phyloP scores from a whole-genome alignment of 2,113 vertebrate species.

The Tragulus kanchil region DNA sequence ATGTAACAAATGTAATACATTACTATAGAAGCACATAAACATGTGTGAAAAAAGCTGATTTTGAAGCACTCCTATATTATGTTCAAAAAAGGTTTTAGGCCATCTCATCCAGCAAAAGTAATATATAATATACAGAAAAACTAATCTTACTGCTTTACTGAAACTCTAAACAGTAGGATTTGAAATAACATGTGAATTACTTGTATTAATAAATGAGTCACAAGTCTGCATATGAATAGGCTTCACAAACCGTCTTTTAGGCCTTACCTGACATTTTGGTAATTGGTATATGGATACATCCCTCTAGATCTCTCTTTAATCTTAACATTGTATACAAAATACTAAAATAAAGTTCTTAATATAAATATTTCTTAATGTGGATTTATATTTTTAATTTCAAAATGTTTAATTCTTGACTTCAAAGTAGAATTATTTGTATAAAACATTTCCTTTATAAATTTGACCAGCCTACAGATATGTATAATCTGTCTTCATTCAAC shows the following conservation, averaged over 20 bases:
- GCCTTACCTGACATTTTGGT: not conserved
- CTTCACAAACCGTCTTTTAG: not conserved
- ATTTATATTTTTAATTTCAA: slow-evolving; percentile 35
- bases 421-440: not conserved
- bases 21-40: not conserved
- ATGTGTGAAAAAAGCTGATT: not conserved
- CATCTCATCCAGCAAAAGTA: not conserved
- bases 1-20: not conserved
- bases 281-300: not conserved
- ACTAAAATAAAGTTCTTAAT: not conserved
- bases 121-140: not conserved
- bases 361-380: slow-evolving; percentile 13
- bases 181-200: not conserved
- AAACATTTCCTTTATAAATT: slow-evolving; percentile 42
- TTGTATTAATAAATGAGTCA: slow-evolving; percentile 40
- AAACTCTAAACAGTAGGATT: not conserved
- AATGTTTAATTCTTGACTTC: slow-evolving; percentile 44
- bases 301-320: not conserved
- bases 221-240: not conserved
- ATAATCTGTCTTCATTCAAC: not conserved
- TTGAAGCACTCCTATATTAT: not conserved
- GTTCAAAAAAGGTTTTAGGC: not conserved
- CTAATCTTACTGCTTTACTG: slow-evolving; percentile 16
- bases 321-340: not conserved
- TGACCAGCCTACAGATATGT: not conserved